These are phyloP conservation scores for Bubalus kerabau DNA, from an alignment of 2,113 vertebrate species.

Conservation along the genomic window DNA sequence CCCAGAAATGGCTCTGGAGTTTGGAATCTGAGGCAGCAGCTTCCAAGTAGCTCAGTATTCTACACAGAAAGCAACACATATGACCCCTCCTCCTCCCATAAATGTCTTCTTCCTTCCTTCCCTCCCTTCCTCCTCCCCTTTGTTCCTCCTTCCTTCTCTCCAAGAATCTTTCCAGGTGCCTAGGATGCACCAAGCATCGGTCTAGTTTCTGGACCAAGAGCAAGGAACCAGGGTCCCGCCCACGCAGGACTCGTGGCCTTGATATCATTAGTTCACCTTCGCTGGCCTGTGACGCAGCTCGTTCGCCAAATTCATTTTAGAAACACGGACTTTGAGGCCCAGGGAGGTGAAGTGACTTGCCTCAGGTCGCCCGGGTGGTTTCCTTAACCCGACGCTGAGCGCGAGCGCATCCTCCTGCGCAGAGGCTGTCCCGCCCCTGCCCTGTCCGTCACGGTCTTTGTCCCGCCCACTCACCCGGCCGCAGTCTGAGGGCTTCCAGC, in stretches of 20 bases:
- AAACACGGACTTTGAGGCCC: background rate
- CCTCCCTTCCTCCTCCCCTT: background rate
- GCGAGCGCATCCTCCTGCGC: fast-evolving
- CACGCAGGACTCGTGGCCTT: fast-evolving
- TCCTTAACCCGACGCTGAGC: background rate
- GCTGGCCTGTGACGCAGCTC: no score
- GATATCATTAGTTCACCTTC: fast-evolving
- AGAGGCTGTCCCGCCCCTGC: background rate
- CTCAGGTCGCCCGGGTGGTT: background rate
- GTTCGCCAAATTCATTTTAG: background rate
- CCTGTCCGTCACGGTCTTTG: fast-evolving
- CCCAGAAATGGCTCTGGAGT: background rate
- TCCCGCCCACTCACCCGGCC: fast-evolving
- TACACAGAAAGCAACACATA: background rate
- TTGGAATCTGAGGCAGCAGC: background rate
- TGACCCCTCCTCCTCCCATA: fast-evolving
- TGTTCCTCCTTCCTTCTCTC: background rate
- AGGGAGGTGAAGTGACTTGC: background rate
- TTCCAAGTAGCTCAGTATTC: background rate
- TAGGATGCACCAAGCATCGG: fast-evolving
- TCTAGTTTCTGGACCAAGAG: background rate
- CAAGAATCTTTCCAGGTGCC: fast-evolving
- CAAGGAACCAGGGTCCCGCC: background rate
- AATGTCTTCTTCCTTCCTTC: no score
- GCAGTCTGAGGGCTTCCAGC: background rate